These are phyloP conservation scores for Petrocephalus zakoni DNA, from an alignment of 2,113 vertebrate genomes.

Conservation along the genomic window DNA sequence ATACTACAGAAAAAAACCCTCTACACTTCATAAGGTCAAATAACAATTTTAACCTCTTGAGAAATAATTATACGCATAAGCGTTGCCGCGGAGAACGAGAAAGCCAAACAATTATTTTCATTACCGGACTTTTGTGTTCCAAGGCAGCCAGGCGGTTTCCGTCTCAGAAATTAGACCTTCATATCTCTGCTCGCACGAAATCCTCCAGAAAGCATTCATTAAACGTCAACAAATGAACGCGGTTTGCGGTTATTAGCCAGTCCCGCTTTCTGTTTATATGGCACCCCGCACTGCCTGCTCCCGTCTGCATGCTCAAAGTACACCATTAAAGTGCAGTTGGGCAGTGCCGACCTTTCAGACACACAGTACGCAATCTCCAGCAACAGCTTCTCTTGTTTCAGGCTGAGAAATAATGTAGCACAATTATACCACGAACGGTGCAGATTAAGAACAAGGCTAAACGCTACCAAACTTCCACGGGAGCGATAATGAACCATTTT, in stretches of 20 bases:
- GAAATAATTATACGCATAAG: not conserved
- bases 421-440: not conserved
- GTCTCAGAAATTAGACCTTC: not conserved
- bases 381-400: not conserved
- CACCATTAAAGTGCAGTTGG: not conserved
- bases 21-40: slow-evolving; percentile 1
- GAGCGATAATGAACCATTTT: not conserved
- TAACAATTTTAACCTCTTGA: not conserved
- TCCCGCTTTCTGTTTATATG: not conserved
- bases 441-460: not conserved
- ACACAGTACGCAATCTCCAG: not conserved
- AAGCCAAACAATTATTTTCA: not conserved
- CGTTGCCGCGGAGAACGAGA: not conserved
- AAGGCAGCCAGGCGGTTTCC: not conserved
- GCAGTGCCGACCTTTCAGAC: not conserved
- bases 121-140: not conserved
- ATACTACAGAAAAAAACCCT: not conserved
- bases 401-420: not conserved
- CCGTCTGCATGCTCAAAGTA: not conserved
- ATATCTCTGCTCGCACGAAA: not conserved
- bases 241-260: not conserved
- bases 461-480: not conserved
- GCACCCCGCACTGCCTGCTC: not conserved
- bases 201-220: not conserved
- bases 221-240: not conserved